Percentiles rank a stretch among this genome's conserved stretches.
Conservation (phyloP, 2,888 invertebrate species). For the Pinctada fucata region DNA sequence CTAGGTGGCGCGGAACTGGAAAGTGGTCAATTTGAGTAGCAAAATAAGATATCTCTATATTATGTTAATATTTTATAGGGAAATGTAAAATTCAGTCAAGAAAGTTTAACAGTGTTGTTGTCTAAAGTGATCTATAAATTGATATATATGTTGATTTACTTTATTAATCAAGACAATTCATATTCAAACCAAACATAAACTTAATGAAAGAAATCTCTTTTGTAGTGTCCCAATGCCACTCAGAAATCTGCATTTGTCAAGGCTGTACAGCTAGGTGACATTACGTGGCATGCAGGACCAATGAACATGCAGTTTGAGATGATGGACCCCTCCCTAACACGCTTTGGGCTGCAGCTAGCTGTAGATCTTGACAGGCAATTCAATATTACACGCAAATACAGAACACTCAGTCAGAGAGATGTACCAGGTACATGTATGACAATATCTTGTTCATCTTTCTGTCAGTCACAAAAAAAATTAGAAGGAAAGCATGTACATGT, state of each 20-base stretch:
- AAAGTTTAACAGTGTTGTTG: too few species aligned
- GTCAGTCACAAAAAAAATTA: not conserved
- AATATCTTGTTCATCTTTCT: not conserved
- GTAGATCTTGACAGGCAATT: constrained; percentile 65
- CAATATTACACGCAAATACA: constrained; percentile 55
- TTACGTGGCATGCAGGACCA: constrained; percentile 74
- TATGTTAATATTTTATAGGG: too few species aligned
- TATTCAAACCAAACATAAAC: too few species aligned
- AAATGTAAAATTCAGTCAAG: too few species aligned
- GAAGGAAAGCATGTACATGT: too few species aligned
- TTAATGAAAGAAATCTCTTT: not conserved
- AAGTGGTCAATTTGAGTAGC: too few species aligned
- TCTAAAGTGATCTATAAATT: too few species aligned
- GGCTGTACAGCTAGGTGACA: constrained; percentile 62
- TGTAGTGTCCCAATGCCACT: constrained; percentile 66
- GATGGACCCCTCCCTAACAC: constrained; percentile 59
- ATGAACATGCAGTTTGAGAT: constrained; percentile 74
- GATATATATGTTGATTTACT: too few species aligned
- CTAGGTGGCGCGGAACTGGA: too few species aligned
- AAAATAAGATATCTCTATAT: too few species aligned
- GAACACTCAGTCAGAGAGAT: constrained; percentile 72
- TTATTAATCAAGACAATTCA: too few species aligned
- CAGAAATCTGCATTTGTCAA: constrained; percentile 48
- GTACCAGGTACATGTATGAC: constrained; percentile 66
- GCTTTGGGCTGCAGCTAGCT: constrained; percentile 64